Conservation (phyloP, 2,797 vertebrate species). For the Bufotes viridis region DNA sequence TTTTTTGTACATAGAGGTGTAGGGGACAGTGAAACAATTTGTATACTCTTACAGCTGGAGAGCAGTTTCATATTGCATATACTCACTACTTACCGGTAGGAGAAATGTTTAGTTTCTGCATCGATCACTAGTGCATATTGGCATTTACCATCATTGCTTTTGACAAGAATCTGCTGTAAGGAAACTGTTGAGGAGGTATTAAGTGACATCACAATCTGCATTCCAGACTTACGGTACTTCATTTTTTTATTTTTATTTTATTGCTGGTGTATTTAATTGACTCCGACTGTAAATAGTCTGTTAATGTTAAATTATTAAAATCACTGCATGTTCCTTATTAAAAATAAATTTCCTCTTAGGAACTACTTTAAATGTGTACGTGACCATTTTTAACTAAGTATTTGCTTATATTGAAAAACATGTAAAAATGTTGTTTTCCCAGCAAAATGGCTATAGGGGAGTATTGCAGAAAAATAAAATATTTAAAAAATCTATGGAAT, state of each 20-base stretch:
- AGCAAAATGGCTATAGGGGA: background rate
- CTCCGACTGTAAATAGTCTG: background rate
- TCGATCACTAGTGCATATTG: background rate
- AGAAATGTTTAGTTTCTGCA: background rate
- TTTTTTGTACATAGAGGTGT: too few relatives aligned
- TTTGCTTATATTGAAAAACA: background rate
- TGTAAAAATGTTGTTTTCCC: background rate
- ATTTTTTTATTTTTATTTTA: background rate
- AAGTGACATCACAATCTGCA: background rate
- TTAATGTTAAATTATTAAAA: background rate
- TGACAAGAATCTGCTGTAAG: background rate
- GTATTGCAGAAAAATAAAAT: background rate
- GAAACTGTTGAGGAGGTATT: background rate
- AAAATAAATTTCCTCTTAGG: constrained; percentile 1
- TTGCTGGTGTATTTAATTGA: background rate
- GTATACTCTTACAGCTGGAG: background rate
- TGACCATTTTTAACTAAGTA: background rate
- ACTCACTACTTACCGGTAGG: too few relatives aligned
- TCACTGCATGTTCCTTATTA: constrained; percentile 6
- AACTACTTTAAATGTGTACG: background rate
- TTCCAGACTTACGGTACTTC: background rate
- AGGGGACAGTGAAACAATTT: too few relatives aligned
- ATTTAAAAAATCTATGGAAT: too few relatives aligned
- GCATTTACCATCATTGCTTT: background rate
- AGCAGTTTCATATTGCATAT: too few relatives aligned